Base-by-base conservation (phyloP, 1,140 invertebrate genomes). In the Mya arenaria region DNA sequence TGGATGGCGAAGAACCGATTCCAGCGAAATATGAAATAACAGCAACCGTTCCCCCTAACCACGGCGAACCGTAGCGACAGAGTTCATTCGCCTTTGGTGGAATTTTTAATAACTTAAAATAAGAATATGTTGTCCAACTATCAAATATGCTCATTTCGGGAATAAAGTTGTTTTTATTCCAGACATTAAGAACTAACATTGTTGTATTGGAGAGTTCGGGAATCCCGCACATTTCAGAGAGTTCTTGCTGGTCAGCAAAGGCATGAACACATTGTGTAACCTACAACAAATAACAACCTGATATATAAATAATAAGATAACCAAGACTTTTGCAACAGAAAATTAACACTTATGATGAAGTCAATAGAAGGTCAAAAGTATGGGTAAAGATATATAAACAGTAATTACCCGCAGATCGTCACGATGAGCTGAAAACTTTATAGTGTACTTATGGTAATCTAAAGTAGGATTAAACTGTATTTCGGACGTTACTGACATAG, bases 141-240 rank as follows among this genome's bases (percentile, higher is more conserved):
- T 78, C 28, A 32, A 66, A 78, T 55, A 66, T 15, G 32, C 68
- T 63, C 13, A 78, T 13, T n/a, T 23, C 32, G 32, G 78, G 78
- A 4, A 84, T 25, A 36, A 69, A 69, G 34, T 84, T 86, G 56
- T 86, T 79, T 58, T 78, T 77, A 52, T 86, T 86, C 79, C 82
- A 84, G 0, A 82, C 83, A 28, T 71, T 37, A 4, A 86, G 41
- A 8, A 82, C 44, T 1, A 86, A 28, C 1, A 65, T 63, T 1
- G 85, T 83, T 4, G 32, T 15, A 10, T 15, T 8, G 19, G 56
- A 58, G 15, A 86, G 66, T 4, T 52, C 28, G 5, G 83, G 83
- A n/a, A 86, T 65, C 2, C 85, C 85, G 58, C 85, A 86, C 63
- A 84, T 34, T 19, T 74, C 44, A 1, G 75, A 36, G 3, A 83